Base-by-base conservation (phyloP, 2,797 vertebrate species). In the Gymnodraco acuticeps region DNA sequence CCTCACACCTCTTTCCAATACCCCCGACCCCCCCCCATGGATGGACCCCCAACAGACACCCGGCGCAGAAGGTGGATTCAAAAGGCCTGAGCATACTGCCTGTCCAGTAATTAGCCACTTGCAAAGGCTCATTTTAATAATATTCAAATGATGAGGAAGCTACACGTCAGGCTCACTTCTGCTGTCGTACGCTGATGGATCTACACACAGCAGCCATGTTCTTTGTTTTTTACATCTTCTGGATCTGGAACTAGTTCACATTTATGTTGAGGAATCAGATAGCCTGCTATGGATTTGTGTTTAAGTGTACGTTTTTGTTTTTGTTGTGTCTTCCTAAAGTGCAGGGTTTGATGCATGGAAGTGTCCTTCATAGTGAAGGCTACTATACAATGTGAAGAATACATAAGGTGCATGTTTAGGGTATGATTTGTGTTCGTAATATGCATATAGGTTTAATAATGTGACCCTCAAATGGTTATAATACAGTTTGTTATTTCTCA, bases 31-130 rank as follows among this genome's bases (percentile, higher is more conserved):
- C 78, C 75, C 73, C 73, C 41, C n/a, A n/a, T n/a, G n/a, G n/a
- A 77, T 85, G 78, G 86, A 33, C 72, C 70, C 73, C 59, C 15
- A 64, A 58, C 76, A 93, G 91, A 93, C 86, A 90, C 75, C 51
- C 72, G 4, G 66, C 59, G 59, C 87, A 88, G 89, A 93, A 93
- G 88, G 90, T 90, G 78, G 78, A 94, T 87, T 93, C 81, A 93
- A 89, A 93, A 87, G 84, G 85, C 64, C 51, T 3, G 23, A 86
- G 63, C 81, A 85, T 80, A 78, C 71, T 63, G 80, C 78, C 76
- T 73, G 55, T 91, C 86, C 80, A 75, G 87, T 93, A 90, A 93
- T 92, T 91, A 93, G 71, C 87, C 73, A 70, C 85, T 87, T 90
- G 76, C 91, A 89, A 48, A 93, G 86, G 61, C 79, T 86, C 15